phyloP scores from a whole-genome alignment of 2,888 invertebrate species.

The Cheiracanthium punctorium region DNA sequence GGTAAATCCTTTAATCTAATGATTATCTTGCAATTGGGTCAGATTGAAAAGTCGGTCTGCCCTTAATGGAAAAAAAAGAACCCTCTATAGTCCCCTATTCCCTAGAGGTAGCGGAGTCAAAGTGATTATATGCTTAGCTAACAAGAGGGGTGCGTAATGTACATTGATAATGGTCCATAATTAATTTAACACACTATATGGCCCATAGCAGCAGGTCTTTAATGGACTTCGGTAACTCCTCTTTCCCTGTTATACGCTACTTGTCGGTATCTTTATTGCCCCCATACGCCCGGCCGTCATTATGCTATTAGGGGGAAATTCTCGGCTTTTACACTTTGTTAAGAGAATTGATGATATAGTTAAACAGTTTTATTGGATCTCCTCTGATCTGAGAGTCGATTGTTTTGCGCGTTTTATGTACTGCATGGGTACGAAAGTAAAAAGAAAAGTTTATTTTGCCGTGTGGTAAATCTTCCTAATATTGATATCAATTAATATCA shows the following conservation, averaged over 20 bases:
- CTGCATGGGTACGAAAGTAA: too few relatives aligned
- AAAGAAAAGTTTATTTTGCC: too few relatives aligned
- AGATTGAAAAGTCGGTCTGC: constrained; percentile 49
- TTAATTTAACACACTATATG: constrained; percentile 53
- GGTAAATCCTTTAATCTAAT: constrained; percentile 7
- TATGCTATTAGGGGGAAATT: background rate
- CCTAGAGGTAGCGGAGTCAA: constrained; percentile 33
- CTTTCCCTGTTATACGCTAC: constrained; percentile 24
- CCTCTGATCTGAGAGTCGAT: background rate
- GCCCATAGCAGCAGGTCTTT: constrained; percentile 8
- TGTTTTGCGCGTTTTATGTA: too few relatives aligned
- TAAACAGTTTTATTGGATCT: background rate
- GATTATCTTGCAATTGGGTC: constrained; percentile 36
- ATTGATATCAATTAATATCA: too few relatives aligned
- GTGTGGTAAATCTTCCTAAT: too few relatives aligned
- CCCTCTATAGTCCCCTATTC: background rate
- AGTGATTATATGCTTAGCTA: constrained; percentile 37
- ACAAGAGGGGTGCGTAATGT: constrained; percentile 26
- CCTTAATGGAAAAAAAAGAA: constrained; percentile 49
- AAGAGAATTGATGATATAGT: background rate
- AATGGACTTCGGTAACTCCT: constrained; percentile 25
- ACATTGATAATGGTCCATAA: constrained; percentile 56
- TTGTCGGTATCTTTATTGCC: constrained; percentile 42
- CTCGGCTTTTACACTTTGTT: background rate
- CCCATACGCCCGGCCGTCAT: background rate